Conservation (phyloP, 2,113 vertebrate genomes). For the Tichodroma muraria region DNA sequence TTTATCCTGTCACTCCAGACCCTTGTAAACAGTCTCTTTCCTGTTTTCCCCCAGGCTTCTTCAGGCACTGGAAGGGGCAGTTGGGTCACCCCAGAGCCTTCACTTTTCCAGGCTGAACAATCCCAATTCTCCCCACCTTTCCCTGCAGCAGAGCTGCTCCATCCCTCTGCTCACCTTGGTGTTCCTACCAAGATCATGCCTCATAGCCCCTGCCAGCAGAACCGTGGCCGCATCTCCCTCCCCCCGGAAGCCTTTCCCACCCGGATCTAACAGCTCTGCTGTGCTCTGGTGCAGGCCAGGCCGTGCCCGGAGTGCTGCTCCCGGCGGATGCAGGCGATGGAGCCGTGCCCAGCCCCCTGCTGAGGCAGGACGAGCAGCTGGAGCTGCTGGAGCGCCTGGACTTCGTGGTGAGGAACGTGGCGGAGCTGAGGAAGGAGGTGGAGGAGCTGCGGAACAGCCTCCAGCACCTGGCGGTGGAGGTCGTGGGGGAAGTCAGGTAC, state of each 20-base stretch:
- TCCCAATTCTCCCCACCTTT: not conserved
- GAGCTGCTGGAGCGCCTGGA: slow-evolving; percentile 85
- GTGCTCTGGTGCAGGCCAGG: slow-evolving; percentile 8
- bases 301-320: not conserved
- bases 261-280: rapidly evolving
- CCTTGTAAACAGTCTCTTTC: not conserved
- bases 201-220: rapidly evolving
- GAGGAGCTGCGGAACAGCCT: slow-evolving; percentile 81
- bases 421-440: slow-evolving; percentile 80
- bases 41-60: too few relatives aligned
- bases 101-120: not conserved
- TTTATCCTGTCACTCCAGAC: not conserved
- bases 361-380: slow-evolving; percentile 69
- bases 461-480: slow-evolving; percentile 78
- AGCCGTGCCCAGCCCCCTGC: not conserved
- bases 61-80: not conserved
- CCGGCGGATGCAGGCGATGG: slow-evolving; percentile 50
- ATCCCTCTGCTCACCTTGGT: not conserved
- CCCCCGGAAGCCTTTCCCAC: not conserved
- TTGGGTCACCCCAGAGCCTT: not conserved
- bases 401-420: slow-evolving; percentile 76
- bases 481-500: slow-evolving; percentile 84
- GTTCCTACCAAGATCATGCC: not conserved
- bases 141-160: not conserved
- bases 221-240: rapidly evolving